Conservation (phyloP, 2,888 invertebrate species). For the Callosobruchus maculatus region DNA sequence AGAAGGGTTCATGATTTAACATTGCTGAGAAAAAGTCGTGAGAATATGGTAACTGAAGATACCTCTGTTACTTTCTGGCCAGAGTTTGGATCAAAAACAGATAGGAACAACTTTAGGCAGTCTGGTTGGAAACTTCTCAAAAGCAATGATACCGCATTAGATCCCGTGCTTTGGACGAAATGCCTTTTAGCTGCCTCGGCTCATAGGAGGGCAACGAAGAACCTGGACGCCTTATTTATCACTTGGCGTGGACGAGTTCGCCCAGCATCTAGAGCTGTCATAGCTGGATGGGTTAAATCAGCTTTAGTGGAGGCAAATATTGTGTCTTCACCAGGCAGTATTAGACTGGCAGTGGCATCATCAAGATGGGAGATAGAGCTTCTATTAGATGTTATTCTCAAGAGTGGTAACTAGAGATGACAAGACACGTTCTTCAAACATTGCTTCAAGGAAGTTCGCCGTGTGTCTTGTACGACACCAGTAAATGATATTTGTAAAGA, state of each 20-base stretch:
- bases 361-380: conserved; percentile 9
- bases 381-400: too few relatives aligned
- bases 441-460: conserved; percentile 2
- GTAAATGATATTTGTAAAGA: too few relatives aligned
- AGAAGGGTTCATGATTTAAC: too few relatives aligned
- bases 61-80: conserved; percentile 24
- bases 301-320: conserved; percentile 12
- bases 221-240: neutral
- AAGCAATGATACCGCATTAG: neutral
- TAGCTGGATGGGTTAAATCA: conserved; percentile 16
- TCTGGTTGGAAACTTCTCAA: conserved; percentile 20
- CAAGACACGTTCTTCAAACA: conserved; percentile 4
- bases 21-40: too few relatives aligned
- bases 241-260: conserved; percentile 14
- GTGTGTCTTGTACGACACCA: neutral
- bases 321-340: conserved; percentile 16
- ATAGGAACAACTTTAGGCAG: conserved; percentile 11
- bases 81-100: conserved; percentile 28
- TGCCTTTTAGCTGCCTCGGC: conserved; percentile 2
- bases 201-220: too few relatives aligned
- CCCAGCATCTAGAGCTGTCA: conserved; percentile 11
- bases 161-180: too few relatives aligned
- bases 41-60: too few relatives aligned
- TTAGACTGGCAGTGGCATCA: conserved; percentile 16
- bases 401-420: too few relatives aligned